phyloP scores from a whole-genome alignment of 2,797 vertebrate species.

The Falco naumanni region DNA sequence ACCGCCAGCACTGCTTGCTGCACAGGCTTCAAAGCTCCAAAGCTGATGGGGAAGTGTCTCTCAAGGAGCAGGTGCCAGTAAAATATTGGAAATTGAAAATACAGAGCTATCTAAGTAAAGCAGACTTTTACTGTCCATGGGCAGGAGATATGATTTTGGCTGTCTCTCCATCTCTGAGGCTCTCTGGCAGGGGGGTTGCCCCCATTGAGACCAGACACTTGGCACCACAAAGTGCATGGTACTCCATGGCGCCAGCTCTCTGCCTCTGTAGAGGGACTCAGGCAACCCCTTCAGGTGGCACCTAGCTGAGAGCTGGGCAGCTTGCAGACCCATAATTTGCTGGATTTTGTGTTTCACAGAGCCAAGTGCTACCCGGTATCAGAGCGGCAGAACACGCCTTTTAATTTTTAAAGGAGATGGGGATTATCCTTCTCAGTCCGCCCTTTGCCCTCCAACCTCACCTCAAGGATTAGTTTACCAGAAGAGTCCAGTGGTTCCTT shows the following conservation, averaged over 20 bases:
- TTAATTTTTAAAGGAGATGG: background rate
- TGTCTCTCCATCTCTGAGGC: background rate
- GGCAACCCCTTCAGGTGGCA: accelerated
- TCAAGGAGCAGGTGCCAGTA: background rate
- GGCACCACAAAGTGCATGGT: accelerated
- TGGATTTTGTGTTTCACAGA: background rate
- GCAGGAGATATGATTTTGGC: background rate
- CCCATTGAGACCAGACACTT: background rate
- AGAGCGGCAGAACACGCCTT: accelerated
- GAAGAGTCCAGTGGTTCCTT: background rate
- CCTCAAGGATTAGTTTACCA: background rate
- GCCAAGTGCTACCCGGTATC: background rate
- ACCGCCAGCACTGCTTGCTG: background rate
- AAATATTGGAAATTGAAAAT: background rate
- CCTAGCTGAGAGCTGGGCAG: background rate
- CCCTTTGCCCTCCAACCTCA: background rate
- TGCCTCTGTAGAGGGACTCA: background rate
- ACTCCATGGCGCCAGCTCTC: background rate
- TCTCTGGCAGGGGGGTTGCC: background rate
- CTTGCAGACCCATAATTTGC: background rate
- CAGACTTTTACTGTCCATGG: background rate
- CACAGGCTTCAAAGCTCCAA: background rate
- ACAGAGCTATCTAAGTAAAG: background rate
- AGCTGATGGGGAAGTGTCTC: background rate
- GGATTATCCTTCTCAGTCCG: background rate